Evolutionary conservation across 2,113 vertebrate species (phyloP), one percentile per base, ranked within the genome.

Genomic region (Chroicocephalus ridibundus): DNA sequence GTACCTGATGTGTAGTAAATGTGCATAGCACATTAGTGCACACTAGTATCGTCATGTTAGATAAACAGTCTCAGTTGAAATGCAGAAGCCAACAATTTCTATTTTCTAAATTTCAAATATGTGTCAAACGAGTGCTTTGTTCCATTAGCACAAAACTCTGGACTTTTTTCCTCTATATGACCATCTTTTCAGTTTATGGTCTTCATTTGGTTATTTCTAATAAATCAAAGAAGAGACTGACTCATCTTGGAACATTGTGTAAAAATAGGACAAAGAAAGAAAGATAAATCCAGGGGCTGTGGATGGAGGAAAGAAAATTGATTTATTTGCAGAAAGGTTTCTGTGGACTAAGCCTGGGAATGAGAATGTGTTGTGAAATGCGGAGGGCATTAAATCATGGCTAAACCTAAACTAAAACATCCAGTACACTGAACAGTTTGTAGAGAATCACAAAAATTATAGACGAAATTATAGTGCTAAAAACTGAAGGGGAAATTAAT

Each of bases 241-340:
- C 26, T 71, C 51, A 88, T 47, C 32, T 26, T 21, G 68, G 51
- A 88, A 90, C 13, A 81, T 8, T 68, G 78, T 61, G n/a, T 57
- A 90, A 87, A 93, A 90, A 66, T 18, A 66, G 64, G 60, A 71
- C 49, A 86, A 92, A 82, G 44, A 86, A 78, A 66, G 22, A 70
- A 44, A 92, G 38, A 68, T 74, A 79, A 93, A 76, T 92, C 44
- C 62, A 72, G 29, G 49, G 68, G 14, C 52, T 32, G 27, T n/a
- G 44, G 36, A 69, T 32, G n/a, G 11, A 86, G 34, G 65, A 89
- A 89, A 86, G 25, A 74, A 95, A 88, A 93, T 4, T 86, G 34
- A 93, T 92, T 91, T 91, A 89, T 94, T 86, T 91, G 47, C 34
- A n/a, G 64, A 88, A 93, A 80, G 49, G 66, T 94, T 95, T 90